A percentile compares a stretch with the other conserved stretches of the same genome.
Conservation (phyloP, 2,797 vertebrate genomes). For the Xiphophorus birchmanni region DNA sequence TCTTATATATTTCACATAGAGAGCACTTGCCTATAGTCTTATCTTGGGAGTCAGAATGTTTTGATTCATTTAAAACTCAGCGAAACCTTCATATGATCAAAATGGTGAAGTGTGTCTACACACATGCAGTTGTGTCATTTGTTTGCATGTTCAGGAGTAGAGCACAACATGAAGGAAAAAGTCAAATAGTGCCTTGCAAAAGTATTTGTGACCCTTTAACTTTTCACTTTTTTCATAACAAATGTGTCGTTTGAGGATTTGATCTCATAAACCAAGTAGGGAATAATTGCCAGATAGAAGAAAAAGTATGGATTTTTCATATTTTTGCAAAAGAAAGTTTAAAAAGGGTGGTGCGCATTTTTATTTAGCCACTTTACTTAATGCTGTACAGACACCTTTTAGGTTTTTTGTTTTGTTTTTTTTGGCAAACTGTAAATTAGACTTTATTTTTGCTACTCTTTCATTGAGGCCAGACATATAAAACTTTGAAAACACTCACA, state of each 20-base stretch:
- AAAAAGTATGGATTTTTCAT: background rate
- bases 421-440: background rate
- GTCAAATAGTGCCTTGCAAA: background rate
- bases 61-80: constrained; percentile 12
- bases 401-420: background rate
- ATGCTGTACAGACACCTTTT: background rate
- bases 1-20: background rate
- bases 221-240: background rate
- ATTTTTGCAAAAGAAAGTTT: background rate
- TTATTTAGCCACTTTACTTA: background rate
- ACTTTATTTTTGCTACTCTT: background rate
- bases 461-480: background rate
- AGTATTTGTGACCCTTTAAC: background rate
- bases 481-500: background rate
- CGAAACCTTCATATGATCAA: constrained; percentile 11
- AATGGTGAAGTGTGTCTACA: background rate
- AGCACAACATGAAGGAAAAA: background rate
- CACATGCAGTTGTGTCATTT: background rate
- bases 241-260: background rate
- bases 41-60: background rate
- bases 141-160: background rate
- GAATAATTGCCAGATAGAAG: background rate
- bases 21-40: background rate
- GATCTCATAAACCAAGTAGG: background rate
- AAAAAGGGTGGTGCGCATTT: background rate